These are phyloP conservation scores for Dexiosoma caninum DNA, from an alignment of 2,888 invertebrate genomes.

Conservation along the genomic window DNA sequence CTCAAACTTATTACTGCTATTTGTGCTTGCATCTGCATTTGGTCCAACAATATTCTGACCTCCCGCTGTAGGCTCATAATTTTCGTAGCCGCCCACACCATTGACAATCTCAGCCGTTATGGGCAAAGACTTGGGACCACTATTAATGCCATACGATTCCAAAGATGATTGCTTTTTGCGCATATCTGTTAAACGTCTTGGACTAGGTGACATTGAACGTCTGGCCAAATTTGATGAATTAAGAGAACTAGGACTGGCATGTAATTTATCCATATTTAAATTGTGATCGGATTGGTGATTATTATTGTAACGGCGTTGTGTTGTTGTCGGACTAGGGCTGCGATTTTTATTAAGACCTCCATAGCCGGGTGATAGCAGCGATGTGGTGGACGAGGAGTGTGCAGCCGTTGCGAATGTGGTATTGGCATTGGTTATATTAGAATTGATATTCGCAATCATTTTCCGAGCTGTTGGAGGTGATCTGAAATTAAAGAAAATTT, in stretches of 20 bases:
- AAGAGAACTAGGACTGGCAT: constrained; percentile 41
- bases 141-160: constrained; percentile 69
- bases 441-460: constrained; percentile 68
- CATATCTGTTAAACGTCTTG: constrained; percentile 74
- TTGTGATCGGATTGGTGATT: constrained; percentile 51
- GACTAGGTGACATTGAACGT: constrained; percentile 78
- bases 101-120: constrained; percentile 58
- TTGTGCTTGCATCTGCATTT: constrained; percentile 54
- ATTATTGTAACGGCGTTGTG: constrained; percentile 77
- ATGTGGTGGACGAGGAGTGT: constrained; percentile 49
- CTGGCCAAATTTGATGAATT: constrained; percentile 72
- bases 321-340: constrained; percentile 79
- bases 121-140: constrained; percentile 71
- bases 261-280: constrained; percentile 37
- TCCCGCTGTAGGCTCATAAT: constrained; percentile 53
- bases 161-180: constrained; percentile 75
- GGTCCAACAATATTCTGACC: constrained; percentile 14
- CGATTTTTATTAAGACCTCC: constrained; percentile 74
- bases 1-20: constrained; percentile 77
- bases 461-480: constrained; percentile 77
- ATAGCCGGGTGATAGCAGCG: constrained; percentile 68
- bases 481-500: constrained; percentile 66
- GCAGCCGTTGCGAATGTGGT: constrained; percentile 49
- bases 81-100: constrained; percentile 60
- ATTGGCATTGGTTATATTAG: constrained; percentile 61